A percentile compares a stretch with the other conserved stretches of the same genome.
phyloP scores from a whole-genome alignment of 2,797 vertebrate species.

The Phrynocephalus guinanensis region DNA sequence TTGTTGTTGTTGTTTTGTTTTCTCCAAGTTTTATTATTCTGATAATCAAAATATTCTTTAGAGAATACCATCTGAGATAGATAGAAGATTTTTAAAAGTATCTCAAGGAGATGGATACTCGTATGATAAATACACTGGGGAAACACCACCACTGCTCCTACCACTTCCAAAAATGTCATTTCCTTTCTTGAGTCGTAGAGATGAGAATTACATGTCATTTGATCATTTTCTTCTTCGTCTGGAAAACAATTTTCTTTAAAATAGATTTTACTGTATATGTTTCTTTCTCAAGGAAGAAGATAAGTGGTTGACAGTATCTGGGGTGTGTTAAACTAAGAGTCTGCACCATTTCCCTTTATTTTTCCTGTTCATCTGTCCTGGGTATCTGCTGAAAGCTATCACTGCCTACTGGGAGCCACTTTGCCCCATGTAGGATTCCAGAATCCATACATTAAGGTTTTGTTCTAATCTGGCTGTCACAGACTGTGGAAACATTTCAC shows the following conservation, averaged over 20 bases:
- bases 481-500: background rate
- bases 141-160: background rate
- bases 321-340: background rate
- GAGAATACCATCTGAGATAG: background rate
- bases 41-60: background rate
- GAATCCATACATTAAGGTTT: background rate
- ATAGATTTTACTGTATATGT: background rate
- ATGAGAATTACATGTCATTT: conserved; percentile 6
- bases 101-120: background rate
- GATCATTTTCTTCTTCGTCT: conserved; percentile 6
- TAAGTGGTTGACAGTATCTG: background rate
- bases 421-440: background rate
- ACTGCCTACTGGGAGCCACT: background rate
- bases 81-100: background rate
- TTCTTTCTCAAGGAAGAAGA: conserved; percentile 8
- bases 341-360: background rate
- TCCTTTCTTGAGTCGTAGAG: background rate
- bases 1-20: too few relatives aligned
- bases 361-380: background rate
- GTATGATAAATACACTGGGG: background rate
- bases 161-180: background rate
- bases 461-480: background rate
- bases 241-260: conserved; percentile 24
- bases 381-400: background rate
- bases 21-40: background rate